phyloP scores from a whole-genome alignment of 2,797 vertebrate genomes.

The Protonibea diacanthus region DNA sequence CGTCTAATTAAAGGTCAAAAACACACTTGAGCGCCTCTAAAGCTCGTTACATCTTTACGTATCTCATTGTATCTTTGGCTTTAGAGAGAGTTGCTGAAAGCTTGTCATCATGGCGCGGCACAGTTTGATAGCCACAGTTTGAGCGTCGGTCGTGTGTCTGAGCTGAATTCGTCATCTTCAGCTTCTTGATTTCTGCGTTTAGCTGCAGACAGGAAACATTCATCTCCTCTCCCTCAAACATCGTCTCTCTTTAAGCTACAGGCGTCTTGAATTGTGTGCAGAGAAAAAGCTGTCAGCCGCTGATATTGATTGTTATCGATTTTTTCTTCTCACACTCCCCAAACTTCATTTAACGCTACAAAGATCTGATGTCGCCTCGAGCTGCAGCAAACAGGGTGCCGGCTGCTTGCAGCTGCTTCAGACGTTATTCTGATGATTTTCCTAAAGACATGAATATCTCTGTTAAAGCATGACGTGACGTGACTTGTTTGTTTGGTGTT shows the following conservation, averaged over 20 bases:
- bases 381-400: conserved; percentile 22
- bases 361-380: conserved; percentile 34
- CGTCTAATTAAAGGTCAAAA: too few species aligned
- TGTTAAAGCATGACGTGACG: conserved; percentile 34
- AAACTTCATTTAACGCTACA: conserved; percentile 72
- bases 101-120: too few species aligned
- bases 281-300: conserved; percentile 37
- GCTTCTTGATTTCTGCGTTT: background rate
- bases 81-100: too few species aligned
- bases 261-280: conserved; percentile 13
- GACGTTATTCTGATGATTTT: background rate
- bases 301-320: conserved; percentile 67
- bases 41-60: too few species aligned
- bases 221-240: conserved; percentile 11
- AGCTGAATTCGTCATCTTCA: background rate
- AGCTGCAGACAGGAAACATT: background rate
- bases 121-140: too few species aligned
- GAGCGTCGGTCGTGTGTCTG: background rate
- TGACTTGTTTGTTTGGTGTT: conserved; percentile 4
- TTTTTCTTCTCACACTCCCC: conserved; percentile 49
- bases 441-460: background rate
- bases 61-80: too few species aligned
- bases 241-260: conserved; percentile 16
- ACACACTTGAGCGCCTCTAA: too few species aligned
- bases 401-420: background rate